A percentile compares a stretch with the other conserved stretches of the same genome.
These are phyloP conservation scores for Chloropsis cyanopogon DNA, from an alignment of 2,113 vertebrate species.

Conservation along the genomic window DNA sequence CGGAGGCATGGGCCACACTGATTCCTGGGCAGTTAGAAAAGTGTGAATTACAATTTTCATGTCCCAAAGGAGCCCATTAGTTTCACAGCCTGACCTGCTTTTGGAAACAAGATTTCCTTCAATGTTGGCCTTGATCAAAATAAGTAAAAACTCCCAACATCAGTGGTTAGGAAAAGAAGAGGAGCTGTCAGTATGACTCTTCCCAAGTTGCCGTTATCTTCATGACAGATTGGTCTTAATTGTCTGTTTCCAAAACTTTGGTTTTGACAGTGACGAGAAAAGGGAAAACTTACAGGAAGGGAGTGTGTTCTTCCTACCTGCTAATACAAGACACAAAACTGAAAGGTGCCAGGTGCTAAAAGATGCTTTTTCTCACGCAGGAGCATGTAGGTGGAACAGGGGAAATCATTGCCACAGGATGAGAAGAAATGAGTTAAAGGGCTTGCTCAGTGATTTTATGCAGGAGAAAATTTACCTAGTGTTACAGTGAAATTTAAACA, in stretches of 20 bases:
- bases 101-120: conserved; percentile 3
- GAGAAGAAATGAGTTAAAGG: neutral
- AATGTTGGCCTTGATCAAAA: conserved; percentile 32
- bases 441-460: neutral
- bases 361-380: neutral
- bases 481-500: neutral
- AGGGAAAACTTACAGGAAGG: neutral
- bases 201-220: neutral
- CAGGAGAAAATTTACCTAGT: neutral
- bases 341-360: neutral
- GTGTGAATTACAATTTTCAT: neutral
- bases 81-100: conserved; percentile 42
- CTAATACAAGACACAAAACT: neutral
- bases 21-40: neutral
- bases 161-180: neutral
- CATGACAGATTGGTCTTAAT: conserved; percentile 1
- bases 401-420: neutral
- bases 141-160: conserved; percentile 7
- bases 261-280: neutral
- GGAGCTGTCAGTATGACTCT: conserved; percentile 20
- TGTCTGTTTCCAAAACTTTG: conserved; percentile 23
- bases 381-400: neutral
- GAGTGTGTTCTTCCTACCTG: neutral
- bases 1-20: neutral
- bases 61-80: conserved; percentile 56